Base-by-base conservation (phyloP, 1,140 invertebrate genomes). In the Papilio polyxenes region DNA sequence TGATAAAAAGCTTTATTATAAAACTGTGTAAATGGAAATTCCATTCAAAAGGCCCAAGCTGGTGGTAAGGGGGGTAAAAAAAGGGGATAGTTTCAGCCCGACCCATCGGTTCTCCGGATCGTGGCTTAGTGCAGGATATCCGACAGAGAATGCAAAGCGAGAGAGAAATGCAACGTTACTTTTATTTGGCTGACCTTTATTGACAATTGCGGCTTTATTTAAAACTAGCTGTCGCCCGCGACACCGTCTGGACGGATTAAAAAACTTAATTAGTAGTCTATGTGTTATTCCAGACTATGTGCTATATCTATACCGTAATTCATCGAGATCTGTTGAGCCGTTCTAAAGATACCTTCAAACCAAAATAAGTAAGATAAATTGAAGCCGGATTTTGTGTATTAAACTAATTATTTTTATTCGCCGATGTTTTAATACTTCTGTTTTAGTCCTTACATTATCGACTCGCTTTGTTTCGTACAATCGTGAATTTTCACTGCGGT, bases 61-160 rank as follows among this genome's bases (percentile, higher is more conserved):
- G 13, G 65, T 31, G 23, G 65, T 72, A 72, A 37, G 11, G 65
- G 65, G 31, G 31, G 65, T 15, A n/a, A n/a, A 59, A 59, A 59
- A 72, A 13, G 65, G 65, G 23, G 10, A 13, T 23, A 0, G 23
- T 62, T 69, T 72, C 65, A 72, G 65, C 37, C 15, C 65, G 31
- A 31, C 31, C 13, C 31, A 72, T 72, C n/a, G 31, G 31, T 72
- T 17, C 31, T 20, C 31, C 11, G 65, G 65, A 72, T 72, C 65
- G 65, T 72, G 65, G 23, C 65, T 72, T 37, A 72, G 65, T 72
- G 31, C 65, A 37, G 65, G 65, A 72, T 40, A 72, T 72, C 65
- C 65, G 65, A 31, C 10, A 23, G 59, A 8, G 31, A 72, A 72
- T 40, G 31, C 65, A 72, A 72, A 72, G n/a, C 65, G 65, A 11